phyloP scores from a whole-genome alignment of 2,797 vertebrate genomes.

The Danio kyathit region DNA sequence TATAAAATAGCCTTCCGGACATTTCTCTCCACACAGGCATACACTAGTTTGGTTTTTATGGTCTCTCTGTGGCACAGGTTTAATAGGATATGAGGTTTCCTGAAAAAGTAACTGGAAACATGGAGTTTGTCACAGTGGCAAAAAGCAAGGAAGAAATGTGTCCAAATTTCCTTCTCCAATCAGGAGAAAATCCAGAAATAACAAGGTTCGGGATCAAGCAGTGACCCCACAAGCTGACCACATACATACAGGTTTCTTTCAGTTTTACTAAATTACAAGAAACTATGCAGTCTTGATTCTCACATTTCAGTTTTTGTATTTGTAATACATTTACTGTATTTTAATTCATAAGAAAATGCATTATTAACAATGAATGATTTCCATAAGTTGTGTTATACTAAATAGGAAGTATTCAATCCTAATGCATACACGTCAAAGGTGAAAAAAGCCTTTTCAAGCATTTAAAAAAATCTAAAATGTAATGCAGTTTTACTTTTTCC shows the following conservation, averaged over 20 bases:
- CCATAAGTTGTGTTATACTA: no score
- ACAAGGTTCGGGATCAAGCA: constrained; percentile 69
- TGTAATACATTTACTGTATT: constrained; percentile 27
- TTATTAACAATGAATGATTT: no score
- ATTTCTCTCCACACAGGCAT: constrained; percentile 29
- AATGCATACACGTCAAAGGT: no score
- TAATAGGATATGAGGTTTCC: constrained; percentile 64
- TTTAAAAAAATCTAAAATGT: no score
- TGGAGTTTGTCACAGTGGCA: constrained; percentile 47
- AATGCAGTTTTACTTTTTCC: no score
- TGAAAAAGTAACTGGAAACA: constrained; percentile 58
- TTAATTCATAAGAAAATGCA: no score
- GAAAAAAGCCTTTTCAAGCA: no score
- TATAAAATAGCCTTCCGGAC: constrained; percentile 39
- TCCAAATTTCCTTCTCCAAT: constrained; percentile 57
- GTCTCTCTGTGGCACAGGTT: constrained; percentile 58
- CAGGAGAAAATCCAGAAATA: constrained; percentile 63
- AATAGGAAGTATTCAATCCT: no score
- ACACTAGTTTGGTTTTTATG: constrained; percentile 49
- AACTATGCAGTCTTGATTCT: background rate
- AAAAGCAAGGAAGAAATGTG: constrained; percentile 48
- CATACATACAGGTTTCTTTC: background rate
- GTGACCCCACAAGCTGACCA: constrained; percentile 65
- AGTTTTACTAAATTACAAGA: background rate
- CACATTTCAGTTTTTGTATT: background rate